Evolutionary conservation across 1,140 invertebrate species (phyloP), one percentile per base, ranked within the genome.

Genomic region (Aricia agestis): DNA sequence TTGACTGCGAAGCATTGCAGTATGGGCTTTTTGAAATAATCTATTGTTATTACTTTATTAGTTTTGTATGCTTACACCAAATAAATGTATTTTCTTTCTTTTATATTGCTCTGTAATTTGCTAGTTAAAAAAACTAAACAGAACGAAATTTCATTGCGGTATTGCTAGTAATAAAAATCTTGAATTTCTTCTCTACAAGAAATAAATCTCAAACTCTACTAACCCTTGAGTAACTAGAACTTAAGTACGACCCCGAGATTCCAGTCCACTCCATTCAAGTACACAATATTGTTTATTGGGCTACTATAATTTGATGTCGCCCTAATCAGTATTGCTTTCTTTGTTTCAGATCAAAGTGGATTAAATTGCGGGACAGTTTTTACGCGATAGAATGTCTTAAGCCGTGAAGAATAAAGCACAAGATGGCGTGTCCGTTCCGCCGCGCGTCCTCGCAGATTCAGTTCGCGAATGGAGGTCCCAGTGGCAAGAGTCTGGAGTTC

Each of bases 361-460:
- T 32, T 57, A 17, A 69, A 68, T 59, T 32, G 31, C 13, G 52
- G 70, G 52, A 69, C 74, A 70, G 72, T 74, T 25, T 1, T 25
- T 71, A 73, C 73, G 61, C 74, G 73, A 74, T 65, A 72, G 66
- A 73, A 65, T 63, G 41, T 11, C 69, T 67, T 25, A 69, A 52
- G 32, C 61, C 63, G 36, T 73, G 15, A 17, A 5, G 63, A 72
- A 31, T 42, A 17, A 18, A 5, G 31, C 58, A 63, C 61, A 84
- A 74, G 72, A 92, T 92, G 91, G 84, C 90, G 76, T 92, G 91
- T 72, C 90, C 91, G 65, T 92, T 92, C 73, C 86, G 89, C 32
- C 87, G 91, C 45, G 91, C 89, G 5, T 88, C 91, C 9, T 91
- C 90, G 2, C 91, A 92, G 67, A 89, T 90, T 58, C 90, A 92